Base-by-base conservation (phyloP, 2,888 invertebrate species). In the Dusona sp. region DNA sequence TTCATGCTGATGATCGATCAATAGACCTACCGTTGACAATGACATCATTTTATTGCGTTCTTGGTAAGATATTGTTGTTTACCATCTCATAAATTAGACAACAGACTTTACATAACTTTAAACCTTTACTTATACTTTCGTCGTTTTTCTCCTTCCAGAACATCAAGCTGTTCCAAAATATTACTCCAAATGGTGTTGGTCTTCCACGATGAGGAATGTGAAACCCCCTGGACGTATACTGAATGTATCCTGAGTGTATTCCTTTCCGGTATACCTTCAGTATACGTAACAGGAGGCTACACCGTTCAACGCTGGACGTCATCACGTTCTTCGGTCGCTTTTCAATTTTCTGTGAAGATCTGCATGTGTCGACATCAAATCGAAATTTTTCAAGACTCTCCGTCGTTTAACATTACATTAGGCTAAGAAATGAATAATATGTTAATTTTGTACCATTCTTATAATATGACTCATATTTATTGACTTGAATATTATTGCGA, bases 221-320 rank as follows among this genome's bases (percentile, higher is more conserved):
- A 93, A 95, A 97, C 98, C 97, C 98, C 98, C 98, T 98, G 98
- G 97, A 98, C 98, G 98, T 98, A 98, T 98, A 98, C 98, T 98
- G 98, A 98, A 98, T 98, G 98, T 98, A 98, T 98, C 98, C 98
- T 98, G 98, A 98, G 98, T 98, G 98, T 97, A 95, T 96, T 96
- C 95, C 96, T 98, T 97, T 98, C 98, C 98, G 98, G 98, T 98
- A 98, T 98, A 98, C 98, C 98, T 98, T 98, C 98, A 98, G 98
- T 98, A 98, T 98, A 98, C 98, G 98, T 98, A 98, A 98, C 98
- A 98, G 98, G 98, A 98, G 98, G 97, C 97, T 96, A 97, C 97
- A 98, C 98, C 95, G 94, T 94, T 94, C 96, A 95, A 93, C 96
- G 95, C 90, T 92, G 94, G 92, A 93, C 89, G 75, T 67, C 82